These are phyloP conservation scores for Molossus alvarezi DNA, from an alignment of 2,797 vertebrate genomes.

Conservation along the genomic window DNA sequence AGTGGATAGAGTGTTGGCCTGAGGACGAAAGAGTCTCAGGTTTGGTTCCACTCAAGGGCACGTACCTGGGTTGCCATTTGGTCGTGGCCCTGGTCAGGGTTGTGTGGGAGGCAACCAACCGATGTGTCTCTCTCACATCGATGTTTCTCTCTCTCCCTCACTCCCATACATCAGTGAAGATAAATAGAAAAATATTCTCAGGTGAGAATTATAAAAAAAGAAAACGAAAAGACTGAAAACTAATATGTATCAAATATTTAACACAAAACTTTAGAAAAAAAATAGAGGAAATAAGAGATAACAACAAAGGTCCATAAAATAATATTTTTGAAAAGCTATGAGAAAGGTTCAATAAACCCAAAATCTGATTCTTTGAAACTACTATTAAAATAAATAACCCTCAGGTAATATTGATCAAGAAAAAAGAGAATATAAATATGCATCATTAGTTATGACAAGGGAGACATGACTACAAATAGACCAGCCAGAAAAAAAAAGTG, in stretches of 20 bases:
- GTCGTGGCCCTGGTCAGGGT: too few relatives aligned
- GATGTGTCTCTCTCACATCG: too few relatives aligned
- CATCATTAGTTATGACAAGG: not conserved
- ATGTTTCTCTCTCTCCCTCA: too few relatives aligned
- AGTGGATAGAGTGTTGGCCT: too few relatives aligned
- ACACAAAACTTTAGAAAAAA: conserved; percentile 24
- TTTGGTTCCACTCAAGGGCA: too few relatives aligned
- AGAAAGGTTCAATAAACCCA: not conserved
- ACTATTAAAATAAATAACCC: not conserved
- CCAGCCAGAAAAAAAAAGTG: not conserved
- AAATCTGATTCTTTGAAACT: conserved; percentile 17
- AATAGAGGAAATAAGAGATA: conserved; percentile 2
- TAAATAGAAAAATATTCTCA: too few relatives aligned
- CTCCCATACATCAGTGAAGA: too few relatives aligned
- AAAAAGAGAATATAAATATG: conserved; percentile 3
- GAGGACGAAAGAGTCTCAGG: too few relatives aligned
- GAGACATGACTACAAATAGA: not conserved
- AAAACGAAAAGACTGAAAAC: conserved; percentile 20
- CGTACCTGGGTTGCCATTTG: too few relatives aligned
- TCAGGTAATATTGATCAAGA: not conserved
- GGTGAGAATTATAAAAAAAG: too few relatives aligned
- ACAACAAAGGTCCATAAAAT: conserved; percentile 6
- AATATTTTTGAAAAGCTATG: not conserved
- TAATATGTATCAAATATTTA: not conserved
- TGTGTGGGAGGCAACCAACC: too few relatives aligned